Conservation (phyloP, 2,797 vertebrate genomes). For the Petrocephalus sullivani region DNA sequence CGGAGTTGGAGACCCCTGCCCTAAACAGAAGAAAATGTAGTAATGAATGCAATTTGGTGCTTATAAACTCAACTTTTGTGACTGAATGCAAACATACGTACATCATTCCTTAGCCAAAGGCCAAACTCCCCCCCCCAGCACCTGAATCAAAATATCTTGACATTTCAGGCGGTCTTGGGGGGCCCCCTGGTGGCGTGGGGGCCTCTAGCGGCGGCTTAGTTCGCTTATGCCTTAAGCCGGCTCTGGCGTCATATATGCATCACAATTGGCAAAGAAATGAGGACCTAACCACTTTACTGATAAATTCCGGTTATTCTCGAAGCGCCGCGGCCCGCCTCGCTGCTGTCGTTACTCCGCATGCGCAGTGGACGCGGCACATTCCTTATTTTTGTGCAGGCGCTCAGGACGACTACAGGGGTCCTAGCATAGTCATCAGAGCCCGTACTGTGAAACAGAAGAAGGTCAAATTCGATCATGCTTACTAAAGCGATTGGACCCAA, state of each 20-base stretch:
- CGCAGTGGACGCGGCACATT: neutral
- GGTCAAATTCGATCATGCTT: conserved; percentile 46
- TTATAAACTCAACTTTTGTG: neutral
- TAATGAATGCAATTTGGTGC: neutral
- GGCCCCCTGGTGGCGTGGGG: no score
- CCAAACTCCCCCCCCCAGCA: neutral
- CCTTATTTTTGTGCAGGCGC: conserved; percentile 1
- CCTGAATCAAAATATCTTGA: no score
- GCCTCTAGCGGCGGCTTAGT: no score
- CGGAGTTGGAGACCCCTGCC: no score
- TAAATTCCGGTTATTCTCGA: neutral
- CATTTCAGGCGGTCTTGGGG: no score
- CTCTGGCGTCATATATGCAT: neutral
- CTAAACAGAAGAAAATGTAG: neutral
- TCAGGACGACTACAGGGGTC: conserved; percentile 47
- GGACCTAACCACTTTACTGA: neutral
- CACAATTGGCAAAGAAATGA: neutral
- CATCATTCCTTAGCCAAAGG: neutral
- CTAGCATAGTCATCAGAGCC: conserved; percentile 32
- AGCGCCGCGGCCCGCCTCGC: neutral
- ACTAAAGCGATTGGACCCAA: conserved; percentile 53
- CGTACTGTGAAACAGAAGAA: conserved; percentile 16
- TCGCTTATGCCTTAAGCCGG: no score
- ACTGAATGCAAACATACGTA: neutral
- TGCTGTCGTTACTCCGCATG: neutral